Evolutionary conservation across 2,113 vertebrate species (phyloP).

Genomic region (Hypocryptadius cinnamomeus): DNA sequence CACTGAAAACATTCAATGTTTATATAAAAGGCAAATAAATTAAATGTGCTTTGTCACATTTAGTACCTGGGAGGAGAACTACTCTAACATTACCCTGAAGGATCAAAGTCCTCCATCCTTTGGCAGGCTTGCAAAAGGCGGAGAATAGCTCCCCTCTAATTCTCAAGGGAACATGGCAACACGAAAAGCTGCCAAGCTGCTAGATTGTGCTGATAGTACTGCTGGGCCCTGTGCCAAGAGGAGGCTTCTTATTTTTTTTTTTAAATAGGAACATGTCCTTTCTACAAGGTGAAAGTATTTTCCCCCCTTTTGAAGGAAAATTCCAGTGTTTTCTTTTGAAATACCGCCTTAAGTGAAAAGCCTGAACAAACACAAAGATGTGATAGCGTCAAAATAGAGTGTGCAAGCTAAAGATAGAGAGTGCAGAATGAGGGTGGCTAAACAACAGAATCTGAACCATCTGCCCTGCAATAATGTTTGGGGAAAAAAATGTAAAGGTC

Average conservation of each 20-base stretch:
- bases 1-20: slow-evolving; percentile 54
- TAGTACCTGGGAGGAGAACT: slow-evolving; percentile 63
- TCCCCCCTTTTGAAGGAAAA: slow-evolving; percentile 56
- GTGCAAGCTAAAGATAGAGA: slow-evolving; percentile 43
- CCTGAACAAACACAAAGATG: slow-evolving; percentile 60
- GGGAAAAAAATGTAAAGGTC: slow-evolving; percentile 18
- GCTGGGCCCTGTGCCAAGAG: slow-evolving; percentile 55
- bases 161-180: slow-evolving; percentile 62
- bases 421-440: slow-evolving; percentile 17
- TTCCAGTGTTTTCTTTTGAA: slow-evolving; percentile 63
- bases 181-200: slow-evolving; percentile 53
- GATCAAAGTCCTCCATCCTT: slow-evolving; percentile 70
- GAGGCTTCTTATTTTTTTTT: neutral
- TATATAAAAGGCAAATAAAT: slow-evolving; percentile 62
- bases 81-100: slow-evolving; percentile 46
- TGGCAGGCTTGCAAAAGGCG: slow-evolving; percentile 34
- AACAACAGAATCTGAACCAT: slow-evolving; percentile 51
- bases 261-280: slow-evolving; percentile 58
- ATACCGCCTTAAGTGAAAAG: slow-evolving; percentile 59
- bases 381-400: slow-evolving; percentile 41
- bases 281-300: slow-evolving; percentile 62
- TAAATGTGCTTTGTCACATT: slow-evolving; percentile 64
- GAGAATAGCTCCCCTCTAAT: slow-evolving; percentile 45
- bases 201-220: slow-evolving; percentile 54
- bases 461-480: slow-evolving; percentile 30